Percentiles rank a stretch among this genome's conserved stretches.
Conservation (phyloP, 2,888 invertebrate species). For the Saturnia pavonia region DNA sequence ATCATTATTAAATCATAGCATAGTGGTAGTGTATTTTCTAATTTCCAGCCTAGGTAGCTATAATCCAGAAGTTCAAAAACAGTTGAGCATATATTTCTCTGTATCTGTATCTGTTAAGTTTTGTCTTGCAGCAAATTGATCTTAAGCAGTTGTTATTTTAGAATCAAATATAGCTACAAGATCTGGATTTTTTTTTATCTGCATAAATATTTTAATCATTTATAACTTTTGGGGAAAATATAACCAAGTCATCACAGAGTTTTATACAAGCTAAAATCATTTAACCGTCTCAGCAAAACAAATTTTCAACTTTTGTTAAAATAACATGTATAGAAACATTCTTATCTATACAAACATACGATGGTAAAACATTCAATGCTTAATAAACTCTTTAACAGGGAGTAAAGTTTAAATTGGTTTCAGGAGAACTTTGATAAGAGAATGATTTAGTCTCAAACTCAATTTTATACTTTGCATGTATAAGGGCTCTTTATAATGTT, state of each 20-base stretch:
- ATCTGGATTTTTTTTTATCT: neutral
- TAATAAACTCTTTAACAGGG: constrained; percentile 31
- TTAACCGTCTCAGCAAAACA: neutral
- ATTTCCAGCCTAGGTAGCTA: too few species aligned
- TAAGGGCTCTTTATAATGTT: constrained; percentile 16
- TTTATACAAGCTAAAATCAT: neutral
- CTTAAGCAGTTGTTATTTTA: neutral
- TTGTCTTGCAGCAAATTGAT: neutral
- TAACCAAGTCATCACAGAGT: too few species aligned
- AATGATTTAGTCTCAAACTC: constrained; percentile 38
- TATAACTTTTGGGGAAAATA: too few species aligned
- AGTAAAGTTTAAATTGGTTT: constrained; percentile 40
- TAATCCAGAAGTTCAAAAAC: too few species aligned
- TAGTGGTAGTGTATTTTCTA: too few species aligned
- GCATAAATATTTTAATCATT: too few species aligned
- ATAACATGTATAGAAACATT: constrained; percentile 14
- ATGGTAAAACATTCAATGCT: constrained; percentile 20
- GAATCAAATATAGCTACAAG: neutral
- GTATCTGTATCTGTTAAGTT: too few species aligned
- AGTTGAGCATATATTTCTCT: too few species aligned
- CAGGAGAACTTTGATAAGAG: constrained; percentile 35
- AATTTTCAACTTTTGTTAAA: neutral
- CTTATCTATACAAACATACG: constrained; percentile 14
- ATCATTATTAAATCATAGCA: too few species aligned
- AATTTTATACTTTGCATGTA: constrained; percentile 33